A percentile compares a stretch with the other conserved stretches of the same genome.
Evolutionary conservation across 2,113 vertebrate species (phyloP).

Genomic region (Elgaria multicarinata): DNA sequence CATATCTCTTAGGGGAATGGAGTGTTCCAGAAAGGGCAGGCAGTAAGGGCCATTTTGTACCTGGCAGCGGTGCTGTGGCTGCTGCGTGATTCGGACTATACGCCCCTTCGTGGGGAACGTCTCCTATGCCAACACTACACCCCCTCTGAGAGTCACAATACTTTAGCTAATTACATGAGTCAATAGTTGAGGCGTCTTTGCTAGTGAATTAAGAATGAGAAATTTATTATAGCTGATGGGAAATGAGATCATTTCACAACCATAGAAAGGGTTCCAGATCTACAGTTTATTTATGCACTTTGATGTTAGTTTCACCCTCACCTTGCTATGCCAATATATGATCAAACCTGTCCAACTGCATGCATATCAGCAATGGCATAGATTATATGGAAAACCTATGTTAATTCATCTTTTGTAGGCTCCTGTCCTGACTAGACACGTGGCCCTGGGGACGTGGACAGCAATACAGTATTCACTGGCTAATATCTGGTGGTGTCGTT

Average conservation of each 20-base stretch:
- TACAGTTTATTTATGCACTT: slow-evolving; percentile 25
- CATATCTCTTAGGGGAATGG: not conserved
- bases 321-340: slow-evolving; percentile 25
- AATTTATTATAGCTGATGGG: slow-evolving; percentile 38
- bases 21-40: not conserved
- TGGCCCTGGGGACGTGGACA: no score
- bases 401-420: not conserved
- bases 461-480: no score
- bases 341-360: not conserved
- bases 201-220: slow-evolving; percentile 39
- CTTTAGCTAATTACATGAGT: slow-evolving; percentile 29
- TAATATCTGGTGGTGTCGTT: no score
- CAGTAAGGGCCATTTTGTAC: no score
- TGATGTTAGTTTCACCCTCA: not conserved
- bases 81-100: not conserved
- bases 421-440: no score
- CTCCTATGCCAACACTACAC: not conserved
- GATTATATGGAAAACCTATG: not conserved
- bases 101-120: not conserved
- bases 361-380: not conserved
- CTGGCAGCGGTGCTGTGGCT: not conserved
- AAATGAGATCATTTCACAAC: slow-evolving; percentile 38
- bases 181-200: slow-evolving; percentile 33
- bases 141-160: not conserved
- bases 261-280: accelerated